Base-by-base conservation (phyloP, 2,113 vertebrate species). In the Alouatta palliata region DNA sequence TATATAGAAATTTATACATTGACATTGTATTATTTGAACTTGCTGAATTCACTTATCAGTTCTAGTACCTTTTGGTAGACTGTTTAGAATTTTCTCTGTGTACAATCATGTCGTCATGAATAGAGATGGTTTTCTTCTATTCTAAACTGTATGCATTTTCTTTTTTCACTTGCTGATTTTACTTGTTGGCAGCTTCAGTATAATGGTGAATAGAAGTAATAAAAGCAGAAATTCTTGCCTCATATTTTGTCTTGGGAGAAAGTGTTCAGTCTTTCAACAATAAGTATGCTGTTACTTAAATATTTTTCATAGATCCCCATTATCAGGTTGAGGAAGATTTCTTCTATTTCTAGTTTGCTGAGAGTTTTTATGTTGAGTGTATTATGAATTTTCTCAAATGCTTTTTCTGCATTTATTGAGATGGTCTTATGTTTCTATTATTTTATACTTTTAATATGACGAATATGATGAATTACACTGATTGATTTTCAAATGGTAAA, bases 401-500 rank as follows among this genome's bases (percentile, higher is more conserved):
- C 16, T 32, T 94, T 87, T 76, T 68, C 32, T 91, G 21, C 32
- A 54, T 88, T 94, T 80, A 45, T 47, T 87, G 20, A 91, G n/a
- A 66, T 35, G 47, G 32, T 81, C 32, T 94, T 73, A 16, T 73
- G 23, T 43, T 77, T 95, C 76, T 61, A 81, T 47, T 75, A 14
- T 52, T 58, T 82, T 70, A 58, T 77, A 70, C 56, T 87, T 70
- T 90, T 87, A 82, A 82, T 95, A 56, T 88, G 56, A 49, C 47
- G 54, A 95, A 86, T 86, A 56, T 92, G 56, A 49, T 66, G 54
- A 95, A 86, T 86, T 40, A 56, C 37, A 86, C 64, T 43, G 35
- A 71, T 61, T 58, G 54, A 75, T 75, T 82, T 91, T 71, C 64
- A 35, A 95, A 86, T 49, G 27, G 27, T 61, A 81, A 85, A 71